Base-by-base conservation (phyloP, 2,797 vertebrate species). In the Amphiprion clarkii region DNA sequence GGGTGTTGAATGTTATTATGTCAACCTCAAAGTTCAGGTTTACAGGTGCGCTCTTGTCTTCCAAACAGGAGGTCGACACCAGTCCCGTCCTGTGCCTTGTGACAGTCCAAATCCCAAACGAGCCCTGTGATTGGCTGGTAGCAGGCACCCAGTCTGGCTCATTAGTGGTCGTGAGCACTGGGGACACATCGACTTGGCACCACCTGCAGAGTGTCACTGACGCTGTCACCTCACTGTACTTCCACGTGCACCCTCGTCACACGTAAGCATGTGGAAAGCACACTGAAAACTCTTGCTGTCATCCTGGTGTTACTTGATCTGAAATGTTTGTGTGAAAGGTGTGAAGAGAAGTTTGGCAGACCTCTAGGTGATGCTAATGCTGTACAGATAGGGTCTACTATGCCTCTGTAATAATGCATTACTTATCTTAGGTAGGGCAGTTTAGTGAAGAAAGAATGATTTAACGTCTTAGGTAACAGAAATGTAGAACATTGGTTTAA, bases 141-240 rank as follows among this genome's bases (percentile, higher is more conserved):
- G 97, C 95, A 8, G 98, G 98, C 31, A 97, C 96, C 0, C 97
- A 99, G 87, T 94, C 95, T 11, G 98, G 98, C 19, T 94, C 93
- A 44, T 89, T 99, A 11, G 90, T 97, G 78, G 94, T 96, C 55
- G 53, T 97, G 75, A 95, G 92, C 70, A 93, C 94, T 0, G 87
- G 83, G 71, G 95, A 96, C 49, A 63, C 78, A 58, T 89, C 88
- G 2, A 85, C 75, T 21, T 94, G 92, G 59, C 96, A 97, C 76
- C 87, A 67, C 36, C 94, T 99, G 57, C 94, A 96, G 91, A 95
- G 94, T 33, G 96, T 97, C 91, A 89, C 92, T 0, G 98, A 99
- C 62, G 95, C 98, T 0, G 86, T 99, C 84, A 99, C 98, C 21
- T 98, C 97, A 3, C 92, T 99, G 25, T 97, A 96, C 85, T 98